phyloP scores from a whole-genome alignment of 37 sponge, comb jelly and placozoan species.

The Sycon ciliatum region DNA sequence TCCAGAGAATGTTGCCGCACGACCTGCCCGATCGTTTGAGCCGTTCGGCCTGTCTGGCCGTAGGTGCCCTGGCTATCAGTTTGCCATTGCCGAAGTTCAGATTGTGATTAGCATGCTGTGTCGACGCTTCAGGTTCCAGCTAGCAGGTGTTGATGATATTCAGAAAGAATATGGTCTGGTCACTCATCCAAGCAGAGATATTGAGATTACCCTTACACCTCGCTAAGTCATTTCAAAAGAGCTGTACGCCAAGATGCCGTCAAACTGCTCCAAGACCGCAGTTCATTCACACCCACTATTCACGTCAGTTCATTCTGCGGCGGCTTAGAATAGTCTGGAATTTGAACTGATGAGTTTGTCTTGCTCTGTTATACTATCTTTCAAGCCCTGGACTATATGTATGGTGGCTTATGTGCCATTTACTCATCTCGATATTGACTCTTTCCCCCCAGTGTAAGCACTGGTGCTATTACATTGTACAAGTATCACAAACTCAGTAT shows the following conservation, averaged over 20 bases:
- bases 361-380: too few species aligned
- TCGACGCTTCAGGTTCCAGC: constrained; percentile 30
- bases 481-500: too few species aligned
- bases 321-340: too few species aligned
- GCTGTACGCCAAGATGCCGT: neutral
- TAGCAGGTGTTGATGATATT: constrained; percentile 17
- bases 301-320: neutral
- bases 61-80: constrained; percentile 81
- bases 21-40: constrained; percentile 33
- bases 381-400: too few species aligned
- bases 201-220: neutral
- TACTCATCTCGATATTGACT: too few species aligned
- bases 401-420: too few species aligned
- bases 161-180: constrained; percentile 53
- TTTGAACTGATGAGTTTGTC: too few species aligned
- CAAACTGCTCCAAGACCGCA: too few species aligned
- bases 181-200: constrained; percentile 40
- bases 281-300: neutral
- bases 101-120: constrained; percentile 44
- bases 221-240: neutral
- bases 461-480: too few species aligned
- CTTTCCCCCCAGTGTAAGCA: too few species aligned
- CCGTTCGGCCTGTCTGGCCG: constrained; percentile 81
- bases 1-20: neutral
- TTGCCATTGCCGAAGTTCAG: constrained; percentile 66